Percentiles rank a stretch among this genome's conserved stretches.
Evolutionary conservation across 2,797 vertebrate genomes (phyloP).

Genomic region (Acridotheres tristis): DNA sequence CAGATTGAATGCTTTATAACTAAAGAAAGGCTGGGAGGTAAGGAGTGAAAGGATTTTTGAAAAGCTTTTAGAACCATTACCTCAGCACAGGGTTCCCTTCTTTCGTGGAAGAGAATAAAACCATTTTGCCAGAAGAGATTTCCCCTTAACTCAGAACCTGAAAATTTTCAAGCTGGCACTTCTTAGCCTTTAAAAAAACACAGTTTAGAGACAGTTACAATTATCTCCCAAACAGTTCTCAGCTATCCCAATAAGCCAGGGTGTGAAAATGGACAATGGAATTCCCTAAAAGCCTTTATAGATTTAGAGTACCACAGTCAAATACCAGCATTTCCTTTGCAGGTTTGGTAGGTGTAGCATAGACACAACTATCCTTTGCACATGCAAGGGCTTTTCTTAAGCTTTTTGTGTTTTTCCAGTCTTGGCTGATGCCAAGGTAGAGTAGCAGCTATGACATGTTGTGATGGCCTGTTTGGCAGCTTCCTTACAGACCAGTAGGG

Average conservation of each 20-base stretch:
- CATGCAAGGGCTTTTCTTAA: neutral
- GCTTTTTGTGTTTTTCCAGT: neutral
- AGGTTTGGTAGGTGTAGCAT: neutral
- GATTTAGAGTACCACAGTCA: neutral
- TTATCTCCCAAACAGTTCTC: neutral
- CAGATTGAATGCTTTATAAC: neutral
- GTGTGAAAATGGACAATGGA: neutral
- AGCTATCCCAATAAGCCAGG: neutral
- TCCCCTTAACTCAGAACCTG: neutral
- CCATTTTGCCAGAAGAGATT: neutral
- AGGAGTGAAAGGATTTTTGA: neutral
- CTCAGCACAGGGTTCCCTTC: neutral
- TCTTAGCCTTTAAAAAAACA: neutral
- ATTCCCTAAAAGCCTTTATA: neutral
- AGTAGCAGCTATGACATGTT: neutral
- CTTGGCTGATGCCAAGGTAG: neutral
- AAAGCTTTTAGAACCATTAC: neutral
- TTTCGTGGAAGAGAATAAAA: neutral
- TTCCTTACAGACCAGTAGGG: rapidly evolving
- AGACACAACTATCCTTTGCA: neutral
- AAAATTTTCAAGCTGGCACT: neutral
- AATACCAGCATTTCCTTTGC: neutral
- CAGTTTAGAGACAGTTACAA: neutral
- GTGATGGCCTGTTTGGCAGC: neutral
- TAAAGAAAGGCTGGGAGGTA: neutral